Conservation (phyloP, 2,797 vertebrate genomes). For the Pseudochromis fuscus region DNA sequence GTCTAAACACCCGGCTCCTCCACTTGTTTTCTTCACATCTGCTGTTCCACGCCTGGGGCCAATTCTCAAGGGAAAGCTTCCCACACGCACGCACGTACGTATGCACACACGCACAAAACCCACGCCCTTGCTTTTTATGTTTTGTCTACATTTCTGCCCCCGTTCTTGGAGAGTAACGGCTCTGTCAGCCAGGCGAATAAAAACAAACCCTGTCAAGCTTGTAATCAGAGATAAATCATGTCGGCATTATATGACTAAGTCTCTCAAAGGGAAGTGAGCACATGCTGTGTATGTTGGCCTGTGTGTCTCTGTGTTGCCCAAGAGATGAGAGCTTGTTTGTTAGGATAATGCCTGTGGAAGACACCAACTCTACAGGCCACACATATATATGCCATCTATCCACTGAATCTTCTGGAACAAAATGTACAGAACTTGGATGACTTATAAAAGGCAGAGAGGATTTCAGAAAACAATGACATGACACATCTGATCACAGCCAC, state of each 20-base stretch:
- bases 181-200: constrained; percentile 53
- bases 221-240: constrained; percentile 64
- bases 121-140: constrained; percentile 65
- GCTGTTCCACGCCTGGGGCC: constrained; percentile 61
- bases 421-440: constrained; percentile 18
- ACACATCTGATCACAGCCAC: constrained; percentile 17
- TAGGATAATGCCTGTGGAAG: constrained; percentile 9
- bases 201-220: constrained; percentile 60
- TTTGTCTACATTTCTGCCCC: constrained; percentile 68
- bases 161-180: constrained; percentile 53
- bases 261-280: constrained; percentile 21
- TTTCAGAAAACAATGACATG: constrained; percentile 23
- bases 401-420: constrained; percentile 24
- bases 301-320: constrained; percentile 19
- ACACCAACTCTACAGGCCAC: constrained; percentile 20
- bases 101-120: constrained; percentile 34
- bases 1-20: constrained; percentile 37
- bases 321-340: constrained; percentile 15
- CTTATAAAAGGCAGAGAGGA: constrained; percentile 10
- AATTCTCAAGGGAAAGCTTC: constrained; percentile 71
- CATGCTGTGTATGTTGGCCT: constrained; percentile 15
- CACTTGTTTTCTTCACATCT: constrained; percentile 62
- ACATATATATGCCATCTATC: constrained; percentile 14
- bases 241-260: constrained; percentile 46
- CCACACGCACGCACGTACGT: constrained; percentile 20